Evolutionary conservation across 2,888 invertebrate species (phyloP).

Genomic region (Agrilus cyanescens): DNA sequence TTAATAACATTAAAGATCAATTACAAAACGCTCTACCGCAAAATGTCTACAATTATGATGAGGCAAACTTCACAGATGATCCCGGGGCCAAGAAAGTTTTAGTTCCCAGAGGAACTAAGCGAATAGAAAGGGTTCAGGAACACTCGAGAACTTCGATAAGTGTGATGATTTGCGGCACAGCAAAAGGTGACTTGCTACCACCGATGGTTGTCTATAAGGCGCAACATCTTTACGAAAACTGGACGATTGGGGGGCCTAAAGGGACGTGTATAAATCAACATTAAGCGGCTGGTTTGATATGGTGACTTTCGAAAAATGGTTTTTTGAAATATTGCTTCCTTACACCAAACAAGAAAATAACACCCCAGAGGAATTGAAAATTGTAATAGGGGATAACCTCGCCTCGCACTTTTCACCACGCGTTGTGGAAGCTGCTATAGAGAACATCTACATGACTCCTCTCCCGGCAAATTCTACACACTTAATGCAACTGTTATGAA

Average conservation of each 20-base stretch:
- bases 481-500: too few relatives aligned
- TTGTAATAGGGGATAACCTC: too few relatives aligned
- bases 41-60: slow-evolving; percentile 24
- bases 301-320: slow-evolving; percentile 11
- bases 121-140: slow-evolving; percentile 22
- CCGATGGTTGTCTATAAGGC: slow-evolving; percentile 25
- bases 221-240: slow-evolving; percentile 8
- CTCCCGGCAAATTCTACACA: background rate
- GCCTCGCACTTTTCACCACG: too few relatives aligned
- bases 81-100: slow-evolving; percentile 21
- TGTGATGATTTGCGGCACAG: slow-evolving; percentile 25
- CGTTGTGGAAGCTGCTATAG: background rate
- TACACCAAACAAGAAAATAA: slow-evolving; percentile 3
- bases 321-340: slow-evolving; percentile 9
- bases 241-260: slow-evolving; percentile 4
- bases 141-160: slow-evolving; percentile 18
- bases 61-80: slow-evolving; percentile 26
- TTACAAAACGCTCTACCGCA: background rate
- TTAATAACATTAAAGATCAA: slow-evolving; percentile 1
- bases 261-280: slow-evolving; percentile 4
- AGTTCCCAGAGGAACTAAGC: slow-evolving; percentile 18
- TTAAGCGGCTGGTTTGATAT: slow-evolving; percentile 11
- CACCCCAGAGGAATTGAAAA: too few relatives aligned
- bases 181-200: slow-evolving; percentile 21
- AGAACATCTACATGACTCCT: background rate